Percentiles rank a stretch among this genome's conserved stretches.
Evolutionary conservation across 2,888 invertebrate species (phyloP).

Genomic region (Drosophila gaucha): DNA sequence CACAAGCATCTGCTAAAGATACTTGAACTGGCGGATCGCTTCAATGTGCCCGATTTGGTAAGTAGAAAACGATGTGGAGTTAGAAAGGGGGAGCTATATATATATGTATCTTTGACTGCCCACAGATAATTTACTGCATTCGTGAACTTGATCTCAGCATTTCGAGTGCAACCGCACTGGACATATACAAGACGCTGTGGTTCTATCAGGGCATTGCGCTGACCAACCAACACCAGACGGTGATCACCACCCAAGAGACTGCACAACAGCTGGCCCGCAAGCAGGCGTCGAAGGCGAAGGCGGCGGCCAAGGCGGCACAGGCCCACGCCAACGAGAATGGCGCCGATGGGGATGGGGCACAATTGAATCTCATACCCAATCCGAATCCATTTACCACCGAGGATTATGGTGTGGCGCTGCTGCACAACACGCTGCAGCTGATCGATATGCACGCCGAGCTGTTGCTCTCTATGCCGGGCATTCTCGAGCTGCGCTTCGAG

Average conservation of each 20-base stretch:
- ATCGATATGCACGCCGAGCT: conserved; percentile 85
- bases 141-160: conserved; percentile 84
- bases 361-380: conserved; percentile 68
- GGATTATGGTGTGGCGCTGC: conserved; percentile 83
- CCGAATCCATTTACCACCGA: conserved; percentile 84
- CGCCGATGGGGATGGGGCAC: conserved; percentile 43
- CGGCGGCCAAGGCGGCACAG: conserved; percentile 43
- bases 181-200: conserved; percentile 84
- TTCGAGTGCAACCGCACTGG: conserved; percentile 83
- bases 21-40: conserved; percentile 84
- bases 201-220: conserved; percentile 83
- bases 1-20: conserved; percentile 84
- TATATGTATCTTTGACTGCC: neutral
- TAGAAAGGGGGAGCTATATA: neutral
- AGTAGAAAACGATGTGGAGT: no score
- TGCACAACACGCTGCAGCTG: conserved; percentile 84
- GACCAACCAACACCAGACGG: conserved; percentile 79
- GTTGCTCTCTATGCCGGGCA: conserved; percentile 80
- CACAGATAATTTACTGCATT: conserved; percentile 83
- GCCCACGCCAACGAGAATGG: conserved; percentile 56
- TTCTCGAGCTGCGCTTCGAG: conserved; percentile 83
- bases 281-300: conserved; percentile 62
- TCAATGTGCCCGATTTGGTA: conserved; percentile 84
- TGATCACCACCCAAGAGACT: conserved; percentile 76
- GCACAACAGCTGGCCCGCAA: conserved; percentile 59